phyloP scores from a whole-genome alignment of 1,140 invertebrate genomes.

The Aphaenogaster floridana region DNA sequence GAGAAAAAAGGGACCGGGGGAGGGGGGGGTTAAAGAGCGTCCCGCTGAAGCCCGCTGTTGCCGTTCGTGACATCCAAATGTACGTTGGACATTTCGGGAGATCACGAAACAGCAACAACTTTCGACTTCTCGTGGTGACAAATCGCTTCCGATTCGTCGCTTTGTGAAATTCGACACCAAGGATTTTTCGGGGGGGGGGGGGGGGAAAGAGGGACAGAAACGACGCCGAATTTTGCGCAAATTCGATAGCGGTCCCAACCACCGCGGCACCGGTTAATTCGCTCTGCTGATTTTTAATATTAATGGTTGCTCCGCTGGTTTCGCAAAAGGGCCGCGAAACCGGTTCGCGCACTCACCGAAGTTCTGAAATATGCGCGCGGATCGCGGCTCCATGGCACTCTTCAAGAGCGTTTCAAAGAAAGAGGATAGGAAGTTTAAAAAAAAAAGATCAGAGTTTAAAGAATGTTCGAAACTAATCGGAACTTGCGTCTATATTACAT shows the following conservation, averaged over 20 bases:
- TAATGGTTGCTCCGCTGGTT: constrained; percentile 29
- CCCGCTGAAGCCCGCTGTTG: not conserved
- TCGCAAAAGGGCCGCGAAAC: not conserved
- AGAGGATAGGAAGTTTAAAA: not conserved
- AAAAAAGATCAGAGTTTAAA: constrained; percentile 3
- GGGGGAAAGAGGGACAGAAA: not conserved
- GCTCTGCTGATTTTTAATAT: constrained; percentile 50
- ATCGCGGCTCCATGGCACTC: not conserved
- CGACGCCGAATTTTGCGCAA: not conserved
- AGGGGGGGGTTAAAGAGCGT: not conserved
- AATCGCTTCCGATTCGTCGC: constrained; percentile 50
- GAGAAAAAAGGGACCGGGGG: not conserved
- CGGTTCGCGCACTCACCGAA: constrained; percentile 28
- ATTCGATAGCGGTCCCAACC: constrained; percentile 9
- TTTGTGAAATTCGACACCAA: constrained; percentile 54
- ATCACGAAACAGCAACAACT: constrained; percentile 13
- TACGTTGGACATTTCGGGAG: not conserved
- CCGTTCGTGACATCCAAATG: constrained; percentile 5
- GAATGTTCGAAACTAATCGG: constrained; percentile 18
- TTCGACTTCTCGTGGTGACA: not conserved
- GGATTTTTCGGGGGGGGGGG: constrained; percentile 14
- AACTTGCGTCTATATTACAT: not conserved
- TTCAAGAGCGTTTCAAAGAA: not conserved
- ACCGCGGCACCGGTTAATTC: not conserved
- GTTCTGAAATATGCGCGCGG: constrained; percentile 28